Conservation (phyloP, 2,113 vertebrate genomes). For the Rhea americana region DNA sequence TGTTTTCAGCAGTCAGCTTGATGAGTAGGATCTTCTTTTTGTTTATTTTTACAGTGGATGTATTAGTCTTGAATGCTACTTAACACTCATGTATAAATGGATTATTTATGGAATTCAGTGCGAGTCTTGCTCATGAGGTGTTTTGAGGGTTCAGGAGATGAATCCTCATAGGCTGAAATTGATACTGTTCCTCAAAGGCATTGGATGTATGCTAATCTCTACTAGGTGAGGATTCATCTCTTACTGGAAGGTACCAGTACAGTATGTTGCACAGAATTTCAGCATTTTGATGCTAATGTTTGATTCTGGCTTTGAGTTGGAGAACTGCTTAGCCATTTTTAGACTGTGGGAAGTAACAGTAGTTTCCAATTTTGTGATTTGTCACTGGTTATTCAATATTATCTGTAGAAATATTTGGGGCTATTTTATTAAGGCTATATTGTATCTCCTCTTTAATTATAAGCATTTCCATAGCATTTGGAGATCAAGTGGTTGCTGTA, state of each 20-base stretch:
- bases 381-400: not conserved
- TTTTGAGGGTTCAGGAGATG: not conserved
- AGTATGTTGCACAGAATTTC: not conserved
- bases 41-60: not conserved
- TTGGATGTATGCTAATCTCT: no score
- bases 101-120: not conserved
- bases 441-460: not conserved
- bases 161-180: not conserved
- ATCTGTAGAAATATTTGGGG: not conserved
- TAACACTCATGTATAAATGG: rapidly evolving
- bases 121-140: not conserved
- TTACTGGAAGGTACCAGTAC: not conserved
- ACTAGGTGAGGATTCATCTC: not conserved
- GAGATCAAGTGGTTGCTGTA: not conserved
- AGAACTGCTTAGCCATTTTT: not conserved
- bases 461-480: not conserved
- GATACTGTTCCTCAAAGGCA: not conserved
- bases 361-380: not conserved
- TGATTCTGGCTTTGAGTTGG: not conserved
- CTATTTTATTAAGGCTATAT: not conserved
- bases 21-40: not conserved
- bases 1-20: not conserved
- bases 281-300: not conserved
- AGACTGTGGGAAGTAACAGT: not conserved
- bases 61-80: not conserved